phyloP scores from a whole-genome alignment of 2,888 invertebrate genomes.

The Muscina levida region DNA sequence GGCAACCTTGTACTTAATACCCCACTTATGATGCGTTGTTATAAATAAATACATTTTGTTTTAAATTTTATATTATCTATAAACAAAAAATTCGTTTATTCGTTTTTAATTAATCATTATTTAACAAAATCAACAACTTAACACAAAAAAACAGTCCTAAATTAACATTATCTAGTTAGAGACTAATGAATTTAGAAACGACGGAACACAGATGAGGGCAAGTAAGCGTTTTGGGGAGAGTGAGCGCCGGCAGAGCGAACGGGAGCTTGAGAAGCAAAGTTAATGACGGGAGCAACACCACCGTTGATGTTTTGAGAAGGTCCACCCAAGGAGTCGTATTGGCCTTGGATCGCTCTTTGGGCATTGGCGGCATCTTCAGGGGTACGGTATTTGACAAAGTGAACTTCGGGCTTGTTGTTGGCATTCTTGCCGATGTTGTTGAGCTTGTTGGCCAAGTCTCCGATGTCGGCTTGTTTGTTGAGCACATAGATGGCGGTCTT shows the following conservation, averaged over 20 bases:
- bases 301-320: constrained; percentile 66
- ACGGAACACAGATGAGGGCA: constrained; percentile 73
- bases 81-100: constrained; percentile 46
- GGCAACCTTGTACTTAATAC: constrained; percentile 4
- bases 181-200: constrained; percentile 65
- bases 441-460: constrained; percentile 62
- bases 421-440: constrained; percentile 39
- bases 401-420: constrained; percentile 70
- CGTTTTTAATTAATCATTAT: constrained; percentile 41
- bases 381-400: constrained; percentile 72
- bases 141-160: constrained; percentile 41
- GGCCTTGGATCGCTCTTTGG: constrained; percentile 69
- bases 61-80: constrained; percentile 1
- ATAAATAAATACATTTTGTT: not conserved
- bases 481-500: constrained; percentile 68
- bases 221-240: constrained; percentile 66
- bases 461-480: constrained; percentile 66
- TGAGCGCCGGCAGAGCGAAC: constrained; percentile 63
- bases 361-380: constrained; percentile 70
- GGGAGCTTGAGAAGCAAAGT: constrained; percentile 60
- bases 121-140: constrained; percentile 50
- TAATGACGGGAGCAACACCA: constrained; percentile 68
- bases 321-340: constrained; percentile 69
- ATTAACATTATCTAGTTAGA: constrained; percentile 29
- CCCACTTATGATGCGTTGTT: not conserved